These are phyloP conservation scores for Enteromius argenteus DNA, from an alignment of 2,797 vertebrate species.

Conservation along the genomic window DNA sequence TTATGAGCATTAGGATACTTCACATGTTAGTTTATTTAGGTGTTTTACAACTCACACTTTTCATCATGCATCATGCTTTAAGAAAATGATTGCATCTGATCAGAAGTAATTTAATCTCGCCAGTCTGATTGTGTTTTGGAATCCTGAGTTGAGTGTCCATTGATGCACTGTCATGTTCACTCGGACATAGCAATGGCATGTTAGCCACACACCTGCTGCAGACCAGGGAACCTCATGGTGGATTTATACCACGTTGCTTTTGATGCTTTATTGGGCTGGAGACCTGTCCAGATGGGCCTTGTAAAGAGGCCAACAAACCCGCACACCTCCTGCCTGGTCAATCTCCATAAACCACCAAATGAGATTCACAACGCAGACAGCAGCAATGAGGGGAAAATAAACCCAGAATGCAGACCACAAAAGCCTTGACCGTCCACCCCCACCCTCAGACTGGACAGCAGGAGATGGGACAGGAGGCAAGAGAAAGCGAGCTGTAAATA, in stretches of 20 bases:
- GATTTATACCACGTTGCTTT: slow-evolving; percentile 51
- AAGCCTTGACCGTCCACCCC: slow-evolving; percentile 45
- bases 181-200: slow-evolving; percentile 38
- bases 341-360: slow-evolving; percentile 59
- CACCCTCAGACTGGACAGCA: slow-evolving; percentile 53
- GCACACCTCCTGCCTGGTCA: slow-evolving; percentile 56
- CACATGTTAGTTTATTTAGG: slow-evolving; percentile 1
- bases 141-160: neutral
- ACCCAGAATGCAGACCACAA: slow-evolving; percentile 53
- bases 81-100: neutral
- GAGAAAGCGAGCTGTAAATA: slow-evolving; percentile 65
- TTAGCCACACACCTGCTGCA: slow-evolving; percentile 43
- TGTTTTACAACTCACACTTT: neutral
- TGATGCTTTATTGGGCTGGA: slow-evolving; percentile 55
- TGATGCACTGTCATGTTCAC: slow-evolving; percentile 33
- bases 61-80: neutral
- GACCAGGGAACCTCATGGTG: slow-evolving; percentile 32
- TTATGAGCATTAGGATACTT: neutral
- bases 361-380: slow-evolving; percentile 57
- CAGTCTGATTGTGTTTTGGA: neutral
- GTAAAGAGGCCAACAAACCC: slow-evolving; percentile 59
- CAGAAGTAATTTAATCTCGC: neutral
- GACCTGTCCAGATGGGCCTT: slow-evolving; percentile 62
- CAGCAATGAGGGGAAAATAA: slow-evolving; percentile 56
- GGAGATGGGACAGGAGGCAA: slow-evolving; percentile 59